Conservation (phyloP, 2,888 invertebrate genomes). For the Lepas anatifera region DNA sequence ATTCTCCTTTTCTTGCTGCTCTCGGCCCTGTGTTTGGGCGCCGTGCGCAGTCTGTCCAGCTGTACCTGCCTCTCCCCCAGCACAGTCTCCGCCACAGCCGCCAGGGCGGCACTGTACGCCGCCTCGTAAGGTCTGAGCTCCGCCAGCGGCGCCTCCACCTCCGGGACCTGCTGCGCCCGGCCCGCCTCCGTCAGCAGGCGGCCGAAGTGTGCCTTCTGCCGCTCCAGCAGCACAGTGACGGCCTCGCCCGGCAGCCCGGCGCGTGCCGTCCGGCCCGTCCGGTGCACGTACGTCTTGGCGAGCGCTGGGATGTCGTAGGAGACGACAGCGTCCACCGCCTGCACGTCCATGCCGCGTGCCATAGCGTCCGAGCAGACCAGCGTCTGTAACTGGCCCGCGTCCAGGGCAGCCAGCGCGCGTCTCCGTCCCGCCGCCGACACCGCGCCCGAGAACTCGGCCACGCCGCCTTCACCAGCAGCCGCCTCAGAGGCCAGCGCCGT, state of each 20-base stretch:
- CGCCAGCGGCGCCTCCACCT: constrained; percentile 31
- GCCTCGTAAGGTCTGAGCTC: constrained; percentile 2
- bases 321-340: constrained; percentile 75
- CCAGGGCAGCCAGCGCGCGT: neutral
- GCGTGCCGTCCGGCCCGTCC: constrained; percentile 87
- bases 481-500: constrained; percentile 36
- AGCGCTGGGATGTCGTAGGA: constrained; percentile 83
- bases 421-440: neutral
- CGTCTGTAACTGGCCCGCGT: neutral
- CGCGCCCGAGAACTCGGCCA: constrained; percentile 34
- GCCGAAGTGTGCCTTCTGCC: constrained; percentile 34
- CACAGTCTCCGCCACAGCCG: neutral
- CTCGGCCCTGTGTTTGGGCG: too few species aligned
- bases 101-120: neutral
- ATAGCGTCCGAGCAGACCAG: constrained; percentile 84
- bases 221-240: constrained; percentile 53
- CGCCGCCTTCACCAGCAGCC: constrained; percentile 21
- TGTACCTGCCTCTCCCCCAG: too few species aligned
- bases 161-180: constrained; percentile 32
- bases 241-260: constrained; percentile 79
- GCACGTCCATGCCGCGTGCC: constrained; percentile 89
- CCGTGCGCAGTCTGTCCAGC: too few species aligned
- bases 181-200: constrained; percentile 44
- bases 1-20: too few species aligned
- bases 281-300: constrained; percentile 82